These are phyloP conservation scores for Pherbina coryleti DNA, from an alignment of 2,888 invertebrate species.

Conservation along the genomic window DNA sequence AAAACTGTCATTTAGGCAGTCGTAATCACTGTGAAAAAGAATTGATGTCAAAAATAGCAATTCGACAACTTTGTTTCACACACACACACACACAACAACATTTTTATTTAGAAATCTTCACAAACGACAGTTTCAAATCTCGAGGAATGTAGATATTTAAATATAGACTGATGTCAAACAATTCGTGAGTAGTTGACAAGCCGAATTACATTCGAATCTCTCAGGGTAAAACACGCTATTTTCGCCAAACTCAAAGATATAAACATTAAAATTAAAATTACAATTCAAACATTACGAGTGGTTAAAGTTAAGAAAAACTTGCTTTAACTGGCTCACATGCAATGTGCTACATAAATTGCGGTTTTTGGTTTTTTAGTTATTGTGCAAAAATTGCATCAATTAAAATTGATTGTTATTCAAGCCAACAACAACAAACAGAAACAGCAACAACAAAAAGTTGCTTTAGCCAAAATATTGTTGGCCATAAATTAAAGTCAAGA, in stretches of 20 bases:
- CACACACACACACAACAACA: no score
- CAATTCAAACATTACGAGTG: background rate
- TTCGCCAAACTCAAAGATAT: background rate
- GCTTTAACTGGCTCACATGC: background rate
- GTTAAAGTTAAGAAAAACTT: background rate
- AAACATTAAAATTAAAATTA: conserved; percentile 11
- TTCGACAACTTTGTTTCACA: no score
- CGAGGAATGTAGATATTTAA: no score
- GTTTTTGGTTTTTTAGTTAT: background rate
- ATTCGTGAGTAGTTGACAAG: no score
- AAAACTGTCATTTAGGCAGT: background rate
- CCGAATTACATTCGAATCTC: no score
- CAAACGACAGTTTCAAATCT: no score
- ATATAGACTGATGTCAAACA: no score
- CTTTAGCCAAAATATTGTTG: background rate
- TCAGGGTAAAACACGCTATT: background rate
- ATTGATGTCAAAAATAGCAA: background rate
- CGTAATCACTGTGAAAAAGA: background rate
- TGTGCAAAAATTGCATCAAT: conserved; percentile 29
- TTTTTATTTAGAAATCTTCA: no score
- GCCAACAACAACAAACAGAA: background rate
- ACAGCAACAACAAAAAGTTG: background rate
- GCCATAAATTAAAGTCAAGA: background rate
- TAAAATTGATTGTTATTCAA: conserved; percentile 21
- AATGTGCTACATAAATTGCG: background rate